A percentile compares a stretch with the other conserved stretches of the same genome.
Conservation (phyloP, 2,113 vertebrate species). For the Cichladusa arquata region DNA sequence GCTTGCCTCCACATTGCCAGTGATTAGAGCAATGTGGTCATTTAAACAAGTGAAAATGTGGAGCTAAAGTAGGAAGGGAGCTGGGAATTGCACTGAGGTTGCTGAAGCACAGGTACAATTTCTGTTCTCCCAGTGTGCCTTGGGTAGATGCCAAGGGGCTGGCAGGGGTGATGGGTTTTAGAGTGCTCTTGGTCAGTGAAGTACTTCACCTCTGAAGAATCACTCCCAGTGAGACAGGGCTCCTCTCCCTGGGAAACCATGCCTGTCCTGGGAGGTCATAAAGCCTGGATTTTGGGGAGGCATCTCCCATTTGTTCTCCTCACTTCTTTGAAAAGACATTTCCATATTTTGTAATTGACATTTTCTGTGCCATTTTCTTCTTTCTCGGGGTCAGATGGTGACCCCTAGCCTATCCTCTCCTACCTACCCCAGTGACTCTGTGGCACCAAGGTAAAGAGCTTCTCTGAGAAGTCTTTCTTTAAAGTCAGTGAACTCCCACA, state of each 20-base stretch:
- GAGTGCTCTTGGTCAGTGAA: background rate
- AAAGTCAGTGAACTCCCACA: background rate
- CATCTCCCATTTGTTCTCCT: background rate
- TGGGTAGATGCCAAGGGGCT: background rate
- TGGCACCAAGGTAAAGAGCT: background rate
- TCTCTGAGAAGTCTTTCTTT: background rate
- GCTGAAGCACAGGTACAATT: background rate
- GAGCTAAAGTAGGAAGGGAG: background rate
- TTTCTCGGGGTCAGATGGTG: background rate
- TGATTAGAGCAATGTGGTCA: no score
- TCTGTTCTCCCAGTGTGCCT: background rate
- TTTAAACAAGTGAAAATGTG: background rate
- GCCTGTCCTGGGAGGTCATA: background rate
- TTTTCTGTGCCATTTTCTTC: background rate
- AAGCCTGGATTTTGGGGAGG: background rate
- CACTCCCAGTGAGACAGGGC: accelerated
- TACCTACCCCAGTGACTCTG: background rate
- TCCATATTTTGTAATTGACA: background rate
- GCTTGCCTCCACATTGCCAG: accelerated
- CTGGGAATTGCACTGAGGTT: background rate
- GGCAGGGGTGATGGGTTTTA: background rate
- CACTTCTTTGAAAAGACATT: background rate
- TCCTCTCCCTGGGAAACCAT: background rate
- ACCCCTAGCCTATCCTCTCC: background rate
- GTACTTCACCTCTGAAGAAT: background rate